A percentile compares a stretch with the other conserved stretches of the same genome.
Evolutionary conservation across 2,888 invertebrate genomes (phyloP).

Genomic region (Beris chalybata): DNA sequence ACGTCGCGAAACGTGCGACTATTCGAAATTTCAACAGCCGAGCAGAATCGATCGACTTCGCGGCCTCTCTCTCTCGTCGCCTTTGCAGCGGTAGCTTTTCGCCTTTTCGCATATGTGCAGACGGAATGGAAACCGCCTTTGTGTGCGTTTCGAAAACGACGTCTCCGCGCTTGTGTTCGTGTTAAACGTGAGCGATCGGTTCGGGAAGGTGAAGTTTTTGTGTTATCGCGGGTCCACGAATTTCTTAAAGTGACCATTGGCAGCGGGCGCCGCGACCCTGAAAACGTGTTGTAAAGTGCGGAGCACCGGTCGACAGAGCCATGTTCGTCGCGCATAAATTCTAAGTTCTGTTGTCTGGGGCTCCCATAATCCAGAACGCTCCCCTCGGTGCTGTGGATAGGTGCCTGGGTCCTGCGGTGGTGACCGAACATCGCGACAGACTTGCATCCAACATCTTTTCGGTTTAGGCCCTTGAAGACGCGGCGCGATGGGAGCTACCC

Average conservation of each 20-base stretch:
- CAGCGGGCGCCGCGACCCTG: background rate
- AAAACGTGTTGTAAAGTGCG: background rate
- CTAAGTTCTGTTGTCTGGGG: slow-evolving; percentile 11
- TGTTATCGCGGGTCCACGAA: slow-evolving; percentile 14
- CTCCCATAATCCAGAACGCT: background rate
- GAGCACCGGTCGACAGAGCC: slow-evolving; percentile 4
- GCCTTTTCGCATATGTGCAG: background rate
- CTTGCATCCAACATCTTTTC: background rate
- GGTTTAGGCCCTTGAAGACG: background rate
- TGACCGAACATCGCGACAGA: slow-evolving; percentile 15
- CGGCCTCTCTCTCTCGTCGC: background rate
- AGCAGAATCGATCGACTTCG: too few species aligned
- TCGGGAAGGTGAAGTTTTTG: slow-evolving; percentile 1
- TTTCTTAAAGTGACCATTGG: slow-evolving; percentile 9
- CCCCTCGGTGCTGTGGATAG: slow-evolving; percentile 14
- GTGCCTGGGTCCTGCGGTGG: slow-evolving; percentile 1
- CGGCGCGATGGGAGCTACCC: slow-evolving; percentile 36
- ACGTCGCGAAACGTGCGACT: too few species aligned
- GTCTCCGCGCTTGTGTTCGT: slow-evolving; percentile 6
- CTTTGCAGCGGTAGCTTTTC: background rate
- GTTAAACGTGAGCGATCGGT: slow-evolving; percentile 20
- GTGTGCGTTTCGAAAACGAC: background rate
- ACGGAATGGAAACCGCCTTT: too few species aligned
- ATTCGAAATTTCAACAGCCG: too few species aligned
- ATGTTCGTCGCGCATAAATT: slow-evolving; percentile 11